phyloP scores from a whole-genome alignment of 1,140 invertebrate genomes.

The Agrypnia vestita region DNA sequence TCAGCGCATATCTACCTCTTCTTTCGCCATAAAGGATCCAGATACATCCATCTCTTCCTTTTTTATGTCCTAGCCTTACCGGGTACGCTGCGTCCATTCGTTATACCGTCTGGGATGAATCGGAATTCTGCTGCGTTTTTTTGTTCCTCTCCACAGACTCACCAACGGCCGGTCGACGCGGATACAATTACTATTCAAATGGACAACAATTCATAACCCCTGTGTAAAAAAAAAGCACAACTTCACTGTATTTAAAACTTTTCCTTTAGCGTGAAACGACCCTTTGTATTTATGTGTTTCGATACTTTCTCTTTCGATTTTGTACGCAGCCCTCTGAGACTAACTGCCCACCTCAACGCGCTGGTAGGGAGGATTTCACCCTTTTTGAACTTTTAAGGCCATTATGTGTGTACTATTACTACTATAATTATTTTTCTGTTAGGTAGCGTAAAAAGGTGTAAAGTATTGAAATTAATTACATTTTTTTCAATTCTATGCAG shows the following conservation, averaged over 20 bases:
- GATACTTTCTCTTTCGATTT: neutral
- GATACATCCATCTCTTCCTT: slow-evolving; percentile 50
- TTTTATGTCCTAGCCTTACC: slow-evolving; percentile 49
- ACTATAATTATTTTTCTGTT: no score
- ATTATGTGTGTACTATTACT: neutral
- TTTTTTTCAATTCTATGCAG: no score
- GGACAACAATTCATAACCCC: neutral
- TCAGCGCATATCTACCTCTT: slow-evolving; percentile 44
- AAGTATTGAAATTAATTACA: no score
- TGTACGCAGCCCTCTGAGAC: neutral
- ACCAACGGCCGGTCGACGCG: neutral
- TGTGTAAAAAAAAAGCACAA: neutral
- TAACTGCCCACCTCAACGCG: slow-evolving; percentile 43
- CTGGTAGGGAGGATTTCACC: slow-evolving; percentile 46
- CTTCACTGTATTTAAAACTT: neutral
- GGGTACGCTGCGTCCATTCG: slow-evolving; percentile 49
- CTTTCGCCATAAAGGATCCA: slow-evolving; percentile 38
- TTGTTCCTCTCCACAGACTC: slow-evolving; percentile 40
- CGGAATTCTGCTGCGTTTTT: slow-evolving; percentile 55
- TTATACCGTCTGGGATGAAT: slow-evolving; percentile 58
- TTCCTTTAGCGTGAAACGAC: neutral
- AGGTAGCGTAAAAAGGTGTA: no score
- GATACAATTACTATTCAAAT: neutral
- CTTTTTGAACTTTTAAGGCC: slow-evolving; percentile 41
- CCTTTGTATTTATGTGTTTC: neutral